phyloP scores from a whole-genome alignment of 2,113 vertebrate species.

The Corvus cornix region DNA sequence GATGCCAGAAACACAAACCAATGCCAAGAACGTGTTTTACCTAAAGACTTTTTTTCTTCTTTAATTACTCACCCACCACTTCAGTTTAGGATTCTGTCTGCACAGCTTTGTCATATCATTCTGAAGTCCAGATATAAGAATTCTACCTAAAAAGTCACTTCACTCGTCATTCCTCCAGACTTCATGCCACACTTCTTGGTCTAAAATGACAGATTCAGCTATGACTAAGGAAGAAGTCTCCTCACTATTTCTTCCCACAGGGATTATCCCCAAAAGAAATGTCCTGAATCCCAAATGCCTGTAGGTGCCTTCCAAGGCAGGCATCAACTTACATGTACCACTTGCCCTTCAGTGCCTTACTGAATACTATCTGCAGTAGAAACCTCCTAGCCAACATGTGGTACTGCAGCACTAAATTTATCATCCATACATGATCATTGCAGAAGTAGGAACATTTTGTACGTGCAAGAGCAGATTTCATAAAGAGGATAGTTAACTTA shows the following conservation, averaged over 20 bases:
- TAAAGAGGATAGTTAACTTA: neutral
- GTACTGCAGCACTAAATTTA: neutral
- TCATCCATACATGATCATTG: neutral
- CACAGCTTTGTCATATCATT: neutral
- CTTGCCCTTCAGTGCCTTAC: neutral
- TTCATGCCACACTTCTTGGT: neutral
- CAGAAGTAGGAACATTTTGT: neutral
- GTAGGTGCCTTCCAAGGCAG: neutral
- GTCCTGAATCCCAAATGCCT: neutral
- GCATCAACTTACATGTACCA: fast-evolving
- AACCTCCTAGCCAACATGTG: no score
- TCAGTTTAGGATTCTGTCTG: neutral
- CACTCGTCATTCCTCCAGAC: neutral
- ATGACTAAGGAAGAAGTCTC: neutral
- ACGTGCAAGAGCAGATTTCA: neutral
- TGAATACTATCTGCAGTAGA: neutral
- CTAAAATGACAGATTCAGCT: neutral
- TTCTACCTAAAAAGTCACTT: neutral
- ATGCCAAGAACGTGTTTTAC: neutral
- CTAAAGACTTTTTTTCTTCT: neutral
- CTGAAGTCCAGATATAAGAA: neutral
- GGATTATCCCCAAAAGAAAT: neutral
- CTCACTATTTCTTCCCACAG: neutral
- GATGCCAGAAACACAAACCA: neutral
- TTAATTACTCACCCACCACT: neutral